Conservation (phyloP, 1,140 invertebrate species). For the Conus ventricosus region DNA sequence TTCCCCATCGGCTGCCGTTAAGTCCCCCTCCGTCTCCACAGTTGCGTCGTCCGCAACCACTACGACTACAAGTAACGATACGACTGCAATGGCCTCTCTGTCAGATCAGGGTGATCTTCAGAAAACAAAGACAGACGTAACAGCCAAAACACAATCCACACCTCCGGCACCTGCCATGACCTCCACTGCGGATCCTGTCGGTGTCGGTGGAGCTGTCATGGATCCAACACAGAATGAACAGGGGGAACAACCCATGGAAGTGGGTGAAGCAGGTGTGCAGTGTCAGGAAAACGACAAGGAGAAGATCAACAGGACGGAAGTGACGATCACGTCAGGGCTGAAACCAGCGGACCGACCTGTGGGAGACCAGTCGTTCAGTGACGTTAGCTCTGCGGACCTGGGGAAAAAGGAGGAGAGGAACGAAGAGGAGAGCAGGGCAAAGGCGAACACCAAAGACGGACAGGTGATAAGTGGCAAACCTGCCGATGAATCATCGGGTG, state of each 20-base stretch:
- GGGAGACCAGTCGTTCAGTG: neutral
- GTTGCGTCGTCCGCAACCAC: neutral
- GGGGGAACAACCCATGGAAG: slow-evolving; percentile 21
- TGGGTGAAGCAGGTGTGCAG: neutral
- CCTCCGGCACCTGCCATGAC: neutral
- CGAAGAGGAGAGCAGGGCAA: neutral
- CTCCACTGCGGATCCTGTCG: neutral
- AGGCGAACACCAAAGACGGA: neutral
- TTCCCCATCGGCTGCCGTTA: neutral
- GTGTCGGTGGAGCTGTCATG: neutral
- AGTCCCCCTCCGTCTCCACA: neutral
- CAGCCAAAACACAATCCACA: neutral
- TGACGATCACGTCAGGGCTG: neutral
- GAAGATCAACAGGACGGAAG: neutral
- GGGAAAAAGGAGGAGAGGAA: neutral
- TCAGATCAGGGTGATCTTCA: neutral
- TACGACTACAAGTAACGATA: neutral
- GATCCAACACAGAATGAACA: neutral
- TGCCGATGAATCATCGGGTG: neutral
- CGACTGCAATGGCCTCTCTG: neutral
- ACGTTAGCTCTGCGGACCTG: neutral
- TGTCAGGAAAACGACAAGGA: neutral
- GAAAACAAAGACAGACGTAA: neutral
- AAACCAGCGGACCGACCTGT: neutral
- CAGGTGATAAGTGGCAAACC: neutral